Conservation (phyloP, 2,797 vertebrate species). For the Phoebastria nigripes region DNA sequence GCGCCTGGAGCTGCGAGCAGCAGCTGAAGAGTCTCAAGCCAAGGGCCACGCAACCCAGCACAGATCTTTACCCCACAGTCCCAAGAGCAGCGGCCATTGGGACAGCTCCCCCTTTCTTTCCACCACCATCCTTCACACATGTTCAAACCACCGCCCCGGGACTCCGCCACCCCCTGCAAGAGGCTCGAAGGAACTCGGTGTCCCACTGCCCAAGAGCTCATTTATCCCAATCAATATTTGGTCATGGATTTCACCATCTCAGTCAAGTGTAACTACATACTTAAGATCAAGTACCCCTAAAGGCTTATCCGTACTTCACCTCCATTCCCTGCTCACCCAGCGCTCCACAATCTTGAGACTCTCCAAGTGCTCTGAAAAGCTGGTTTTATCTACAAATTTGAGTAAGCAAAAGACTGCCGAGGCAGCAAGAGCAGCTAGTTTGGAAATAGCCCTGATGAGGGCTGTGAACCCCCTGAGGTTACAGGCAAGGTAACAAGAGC, state of each 20-base stretch:
- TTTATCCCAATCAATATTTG: background rate
- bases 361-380: background rate
- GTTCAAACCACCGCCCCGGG: accelerated
- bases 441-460: background rate
- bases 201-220: background rate
- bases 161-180: background rate
- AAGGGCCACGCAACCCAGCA: background rate
- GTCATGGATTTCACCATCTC: background rate
- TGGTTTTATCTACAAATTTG: background rate
- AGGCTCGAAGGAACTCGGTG: accelerated
- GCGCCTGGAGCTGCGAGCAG: accelerated
- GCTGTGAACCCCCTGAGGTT: background rate
- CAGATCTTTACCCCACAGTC: accelerated
- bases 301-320: accelerated
- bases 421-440: background rate
- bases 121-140: background rate
- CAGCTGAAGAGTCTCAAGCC: too few species aligned
- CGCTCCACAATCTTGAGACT: accelerated
- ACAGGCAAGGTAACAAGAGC: background rate
- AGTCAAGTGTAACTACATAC: background rate
- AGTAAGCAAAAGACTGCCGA: background rate
- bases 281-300: background rate
- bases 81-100: accelerated
- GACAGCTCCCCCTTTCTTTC: background rate
- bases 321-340: background rate